Conservation (phyloP, 2,888 invertebrate genomes). For the Enoplolaimus lenunculus region DNA sequence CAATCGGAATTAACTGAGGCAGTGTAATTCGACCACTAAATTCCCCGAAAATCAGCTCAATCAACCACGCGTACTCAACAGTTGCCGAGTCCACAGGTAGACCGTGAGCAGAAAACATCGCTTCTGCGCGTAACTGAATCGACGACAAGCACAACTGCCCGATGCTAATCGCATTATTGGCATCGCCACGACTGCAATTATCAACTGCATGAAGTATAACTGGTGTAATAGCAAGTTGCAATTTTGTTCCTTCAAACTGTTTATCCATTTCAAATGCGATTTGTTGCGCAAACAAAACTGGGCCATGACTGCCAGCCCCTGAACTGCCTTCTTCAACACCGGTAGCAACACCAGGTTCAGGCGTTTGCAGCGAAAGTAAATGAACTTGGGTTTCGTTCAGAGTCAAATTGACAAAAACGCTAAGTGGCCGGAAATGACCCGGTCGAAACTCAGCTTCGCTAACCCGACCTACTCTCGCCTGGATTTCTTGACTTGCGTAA, state of each 20-base stretch:
- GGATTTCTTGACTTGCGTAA: neutral
- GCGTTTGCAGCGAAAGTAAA: slow-evolving; percentile 32
- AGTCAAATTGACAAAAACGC: slow-evolving; percentile 77
- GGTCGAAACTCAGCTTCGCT: slow-evolving; percentile 55
- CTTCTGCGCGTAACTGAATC: slow-evolving; percentile 69
- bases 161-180: slow-evolving; percentile 22
- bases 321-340: neutral
- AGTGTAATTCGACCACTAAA: slow-evolving; percentile 70
- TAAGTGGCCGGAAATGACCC: slow-evolving; percentile 68
- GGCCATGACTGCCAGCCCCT: slow-evolving; percentile 16
- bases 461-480: neutral
- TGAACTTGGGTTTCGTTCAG: slow-evolving; percentile 91
- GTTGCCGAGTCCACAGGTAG: slow-evolving; percentile 80
- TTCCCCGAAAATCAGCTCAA: slow-evolving; percentile 84
- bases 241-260: slow-evolving; percentile 69
- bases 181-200: slow-evolving; percentile 28
- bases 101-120: slow-evolving; percentile 85
- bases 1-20: slow-evolving; percentile 24
- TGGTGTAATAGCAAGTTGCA: slow-evolving; percentile 69
- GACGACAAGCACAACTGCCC: slow-evolving; percentile 54
- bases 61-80: slow-evolving; percentile 88
- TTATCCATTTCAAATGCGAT: slow-evolving; percentile 96
- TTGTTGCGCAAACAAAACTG: slow-evolving; percentile 51
- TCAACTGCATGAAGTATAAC: slow-evolving; percentile 54
- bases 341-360: too few species aligned